These are phyloP conservation scores for Macrostomum lignano DNA, from an alignment of 1,140 invertebrate species.

Conservation along the genomic window DNA sequence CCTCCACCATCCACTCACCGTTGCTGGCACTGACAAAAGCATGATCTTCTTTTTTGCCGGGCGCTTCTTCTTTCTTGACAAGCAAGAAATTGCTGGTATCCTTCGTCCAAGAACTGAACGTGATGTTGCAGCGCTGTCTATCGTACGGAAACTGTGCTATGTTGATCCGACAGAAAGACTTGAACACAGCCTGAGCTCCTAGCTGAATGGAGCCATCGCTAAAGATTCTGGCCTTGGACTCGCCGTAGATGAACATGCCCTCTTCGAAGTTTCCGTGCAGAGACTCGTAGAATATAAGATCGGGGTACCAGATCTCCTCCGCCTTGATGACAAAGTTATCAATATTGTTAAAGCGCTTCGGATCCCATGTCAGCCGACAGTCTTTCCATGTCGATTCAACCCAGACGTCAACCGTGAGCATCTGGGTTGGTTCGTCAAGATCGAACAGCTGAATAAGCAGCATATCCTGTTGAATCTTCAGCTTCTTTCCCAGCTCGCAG, in stretches of 20 bases:
- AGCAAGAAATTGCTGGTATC: neutral
- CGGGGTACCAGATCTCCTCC: slow-evolving; percentile 1
- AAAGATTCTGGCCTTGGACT: slow-evolving; percentile 1
- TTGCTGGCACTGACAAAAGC: slow-evolving; percentile 2
- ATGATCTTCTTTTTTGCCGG: neutral
- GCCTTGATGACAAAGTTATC: no score
- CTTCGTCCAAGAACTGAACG: neutral
- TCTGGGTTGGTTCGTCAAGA: slow-evolving; percentile 2
- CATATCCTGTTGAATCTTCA: neutral
- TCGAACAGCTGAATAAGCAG: slow-evolving; percentile 1
- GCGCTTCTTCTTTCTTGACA: neutral
- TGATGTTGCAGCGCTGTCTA: neutral
- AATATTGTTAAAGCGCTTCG: slow-evolving; percentile 76
- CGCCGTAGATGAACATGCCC: slow-evolving; percentile 2
- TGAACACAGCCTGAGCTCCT: neutral
- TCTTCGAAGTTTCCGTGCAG: slow-evolving; percentile 2
- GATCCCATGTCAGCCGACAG: slow-evolving; percentile 85
- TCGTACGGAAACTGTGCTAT: slow-evolving; percentile 2
- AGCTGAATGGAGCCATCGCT: slow-evolving; percentile 1
- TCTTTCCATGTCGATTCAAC: slow-evolving; percentile 72
- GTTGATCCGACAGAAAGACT: neutral
- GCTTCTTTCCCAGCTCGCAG: neutral
- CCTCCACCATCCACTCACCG: neutral
- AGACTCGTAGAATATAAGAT: neutral
- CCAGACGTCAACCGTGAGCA: slow-evolving; percentile 1